phyloP scores from a whole-genome alignment of 2,797 vertebrate species.

The Crenuchus spilurus region DNA sequence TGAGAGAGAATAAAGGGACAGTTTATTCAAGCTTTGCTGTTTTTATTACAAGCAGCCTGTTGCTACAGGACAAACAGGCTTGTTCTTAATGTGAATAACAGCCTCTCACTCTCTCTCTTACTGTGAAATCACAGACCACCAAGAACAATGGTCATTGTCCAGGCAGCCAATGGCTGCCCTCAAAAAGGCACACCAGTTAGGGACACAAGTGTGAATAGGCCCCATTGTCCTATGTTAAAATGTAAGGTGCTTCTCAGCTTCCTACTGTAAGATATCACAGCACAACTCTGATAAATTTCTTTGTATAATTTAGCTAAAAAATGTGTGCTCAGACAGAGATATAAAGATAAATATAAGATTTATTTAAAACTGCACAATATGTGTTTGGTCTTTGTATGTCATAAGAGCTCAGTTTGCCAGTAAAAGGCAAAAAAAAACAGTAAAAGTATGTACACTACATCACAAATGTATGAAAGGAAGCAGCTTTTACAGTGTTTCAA shows the following conservation, averaged over 20 bases:
- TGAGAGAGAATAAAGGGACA: conserved; percentile 63
- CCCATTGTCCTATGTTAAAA: conserved; percentile 63
- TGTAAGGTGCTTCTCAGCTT: conserved; percentile 60
- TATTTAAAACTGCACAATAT: background rate
- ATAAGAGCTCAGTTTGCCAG: no score
- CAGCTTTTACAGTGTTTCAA: no score
- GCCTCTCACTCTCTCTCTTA: conserved; percentile 26
- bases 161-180: conserved; percentile 54
- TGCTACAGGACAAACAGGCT: conserved; percentile 38
- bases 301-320: background rate
- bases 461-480: no score
- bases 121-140: conserved; percentile 41
- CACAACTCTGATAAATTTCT: conserved; percentile 26
- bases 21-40: conserved; percentile 55
- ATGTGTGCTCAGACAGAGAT: no score
- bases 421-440: no score
- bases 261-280: conserved; percentile 21
- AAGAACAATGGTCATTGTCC: conserved; percentile 72
- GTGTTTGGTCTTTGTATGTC: no score
- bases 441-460: no score
- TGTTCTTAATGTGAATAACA: conserved; percentile 40
- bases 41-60: conserved; percentile 35
- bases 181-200: conserved; percentile 67
- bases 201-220: conserved; percentile 62
- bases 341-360: background rate